Conservation (phyloP, 2,888 invertebrate genomes). For the Drosophila planitibia region DNA sequence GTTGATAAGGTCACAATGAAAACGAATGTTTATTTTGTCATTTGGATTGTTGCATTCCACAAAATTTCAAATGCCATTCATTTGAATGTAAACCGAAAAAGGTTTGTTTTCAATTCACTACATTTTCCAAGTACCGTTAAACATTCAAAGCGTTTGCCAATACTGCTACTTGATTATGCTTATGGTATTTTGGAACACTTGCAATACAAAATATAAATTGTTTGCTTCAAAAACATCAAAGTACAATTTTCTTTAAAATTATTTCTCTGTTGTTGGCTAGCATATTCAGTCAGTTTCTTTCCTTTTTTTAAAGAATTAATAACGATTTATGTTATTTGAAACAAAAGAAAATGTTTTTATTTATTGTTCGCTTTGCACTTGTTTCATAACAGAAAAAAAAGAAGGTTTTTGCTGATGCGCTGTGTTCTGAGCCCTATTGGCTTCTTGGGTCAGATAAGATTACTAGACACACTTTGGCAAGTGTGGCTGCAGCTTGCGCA, state of each 20-base stretch:
- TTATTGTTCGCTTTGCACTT: background rate
- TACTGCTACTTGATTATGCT: background rate
- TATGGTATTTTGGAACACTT: background rate
- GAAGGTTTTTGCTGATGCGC: background rate
- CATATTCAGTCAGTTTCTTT: background rate
- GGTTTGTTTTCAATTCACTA: background rate
- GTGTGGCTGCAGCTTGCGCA: conserved; percentile 6
- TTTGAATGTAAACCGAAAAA: background rate
- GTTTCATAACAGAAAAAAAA: background rate
- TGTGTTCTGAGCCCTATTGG: background rate
- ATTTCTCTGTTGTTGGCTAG: background rate
- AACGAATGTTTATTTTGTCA: conserved; percentile 9
- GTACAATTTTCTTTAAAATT: background rate
- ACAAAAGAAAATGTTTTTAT: background rate
- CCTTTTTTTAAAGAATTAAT: background rate
- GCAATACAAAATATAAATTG: background rate
- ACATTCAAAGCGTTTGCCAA: background rate
- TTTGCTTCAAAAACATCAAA: background rate
- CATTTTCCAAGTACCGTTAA: background rate
- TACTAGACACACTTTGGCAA: conserved; percentile 24
- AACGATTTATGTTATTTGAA: background rate
- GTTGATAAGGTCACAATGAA: conserved; percentile 28
- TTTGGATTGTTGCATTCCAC: conserved; percentile 13
- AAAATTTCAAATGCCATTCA: background rate
- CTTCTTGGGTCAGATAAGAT: conserved; percentile 23